phyloP scores from a whole-genome alignment of 2,113 vertebrate genomes.

The Oophaga pumilio region DNA sequence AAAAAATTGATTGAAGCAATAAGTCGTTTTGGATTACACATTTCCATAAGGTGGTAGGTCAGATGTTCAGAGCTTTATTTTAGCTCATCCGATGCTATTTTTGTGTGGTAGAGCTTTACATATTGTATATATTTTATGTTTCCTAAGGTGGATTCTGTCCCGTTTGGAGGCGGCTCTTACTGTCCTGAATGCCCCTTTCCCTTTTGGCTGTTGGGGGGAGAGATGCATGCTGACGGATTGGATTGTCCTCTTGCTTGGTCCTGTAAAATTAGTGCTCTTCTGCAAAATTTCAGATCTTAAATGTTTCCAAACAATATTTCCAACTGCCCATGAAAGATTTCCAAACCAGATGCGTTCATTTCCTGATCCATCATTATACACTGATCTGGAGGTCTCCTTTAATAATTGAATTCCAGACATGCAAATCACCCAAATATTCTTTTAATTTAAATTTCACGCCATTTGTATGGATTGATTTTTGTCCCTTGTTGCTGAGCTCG shows the following conservation, averaged over 20 bases:
- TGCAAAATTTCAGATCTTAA: neutral
- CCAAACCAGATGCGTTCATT: neutral
- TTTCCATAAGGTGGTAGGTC: neutral
- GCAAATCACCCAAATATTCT: neutral
- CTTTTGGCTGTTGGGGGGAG: constrained; percentile 37
- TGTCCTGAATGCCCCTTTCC: constrained; percentile 36
- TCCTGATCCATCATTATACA: neutral
- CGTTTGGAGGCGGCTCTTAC: constrained; percentile 49
- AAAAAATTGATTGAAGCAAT: no score
- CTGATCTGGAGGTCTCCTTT: neutral
- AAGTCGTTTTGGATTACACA: no score
- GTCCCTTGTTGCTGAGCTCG: neutral
- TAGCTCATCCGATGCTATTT: neutral
- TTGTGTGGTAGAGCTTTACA: neutral
- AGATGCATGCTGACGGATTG: constrained; percentile 49
- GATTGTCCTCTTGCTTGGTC: constrained; percentile 34
- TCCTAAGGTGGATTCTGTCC: constrained; percentile 47
- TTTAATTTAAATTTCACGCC: neutral
- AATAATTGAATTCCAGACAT: constrained; percentile 2
- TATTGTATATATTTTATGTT: constrained; percentile 26
- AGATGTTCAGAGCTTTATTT: neutral
- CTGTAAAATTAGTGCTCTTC: constrained; percentile 4
- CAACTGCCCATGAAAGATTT: neutral
- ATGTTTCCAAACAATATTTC: neutral
- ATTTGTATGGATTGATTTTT: neutral